Percentiles rank a stretch among this genome's conserved stretches.
Evolutionary conservation across 2,888 invertebrate species (phyloP).

Genomic region (Ophonus ardosiacus): DNA sequence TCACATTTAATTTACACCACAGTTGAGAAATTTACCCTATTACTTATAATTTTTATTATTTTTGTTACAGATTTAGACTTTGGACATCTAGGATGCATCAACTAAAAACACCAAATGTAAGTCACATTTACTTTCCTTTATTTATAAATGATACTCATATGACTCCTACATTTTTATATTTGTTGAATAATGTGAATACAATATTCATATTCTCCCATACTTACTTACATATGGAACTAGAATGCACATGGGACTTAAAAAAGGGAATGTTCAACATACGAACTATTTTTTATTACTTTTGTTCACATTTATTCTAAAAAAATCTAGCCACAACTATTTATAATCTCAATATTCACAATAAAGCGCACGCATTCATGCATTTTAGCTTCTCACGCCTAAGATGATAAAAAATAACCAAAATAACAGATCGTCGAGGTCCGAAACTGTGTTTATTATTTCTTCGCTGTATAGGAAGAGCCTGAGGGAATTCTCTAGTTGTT

Average conservation of each 20-base stretch:
- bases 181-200: too few relatives aligned
- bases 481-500: slow-evolving; percentile 56
- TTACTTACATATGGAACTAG: too few relatives aligned
- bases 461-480: slow-evolving; percentile 49
- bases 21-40: too few relatives aligned
- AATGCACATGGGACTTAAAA: not conserved
- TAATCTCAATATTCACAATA: not conserved
- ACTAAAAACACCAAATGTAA: too few relatives aligned
- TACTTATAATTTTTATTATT: too few relatives aligned
- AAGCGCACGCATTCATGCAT: slow-evolving; percentile 9
- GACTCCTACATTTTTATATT: too few relatives aligned
- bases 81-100: too few relatives aligned
- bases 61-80: too few relatives aligned
- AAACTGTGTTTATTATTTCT: slow-evolving; percentile 53
- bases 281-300: not conserved
- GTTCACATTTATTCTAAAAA: not conserved
- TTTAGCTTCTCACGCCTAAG: slow-evolving; percentile 50
- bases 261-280: not conserved
- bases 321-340: not conserved
- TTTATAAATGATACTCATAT: too few relatives aligned
- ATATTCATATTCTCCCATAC: too few relatives aligned
- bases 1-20: too few relatives aligned
- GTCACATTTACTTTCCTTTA: too few relatives aligned
- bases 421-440: slow-evolving; percentile 34
- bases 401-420: slow-evolving; percentile 49